phyloP scores from a whole-genome alignment of 2,113 vertebrate genomes.

The Ellobius talpinus region DNA sequence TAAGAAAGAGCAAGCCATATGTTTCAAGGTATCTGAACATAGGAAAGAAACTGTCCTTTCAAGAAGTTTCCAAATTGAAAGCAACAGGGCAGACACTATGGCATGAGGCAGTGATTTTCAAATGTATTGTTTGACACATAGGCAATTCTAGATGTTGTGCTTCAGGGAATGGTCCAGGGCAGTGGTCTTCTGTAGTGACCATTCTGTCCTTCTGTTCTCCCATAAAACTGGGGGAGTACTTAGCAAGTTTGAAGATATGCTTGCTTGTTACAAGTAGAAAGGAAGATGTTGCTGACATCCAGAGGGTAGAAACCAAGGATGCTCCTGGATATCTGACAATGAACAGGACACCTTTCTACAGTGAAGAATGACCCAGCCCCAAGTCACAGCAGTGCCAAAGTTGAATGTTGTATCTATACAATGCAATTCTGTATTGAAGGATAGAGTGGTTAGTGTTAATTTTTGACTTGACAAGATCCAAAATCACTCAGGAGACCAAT shows the following conservation, averaged over 20 bases:
- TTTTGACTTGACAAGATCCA: neutral
- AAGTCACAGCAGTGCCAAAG: neutral
- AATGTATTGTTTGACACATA: neutral
- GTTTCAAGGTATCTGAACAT: constrained; percentile 38
- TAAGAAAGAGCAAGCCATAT: constrained; percentile 26
- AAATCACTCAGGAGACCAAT: neutral
- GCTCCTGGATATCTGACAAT: neutral
- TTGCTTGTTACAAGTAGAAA: neutral
- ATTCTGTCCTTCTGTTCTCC: neutral
- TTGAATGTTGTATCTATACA: neutral
- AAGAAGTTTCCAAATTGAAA: constrained; percentile 45
- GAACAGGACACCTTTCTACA: neutral
- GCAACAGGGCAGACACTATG: constrained; percentile 40
- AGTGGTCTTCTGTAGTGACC: neutral
- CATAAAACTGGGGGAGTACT: neutral
- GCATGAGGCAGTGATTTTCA: constrained; percentile 47
- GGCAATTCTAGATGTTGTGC: neutral
- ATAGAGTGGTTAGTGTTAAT: neutral
- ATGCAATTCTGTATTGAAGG: neutral
- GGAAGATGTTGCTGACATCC: neutral
- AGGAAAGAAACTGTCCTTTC: constrained; percentile 56
- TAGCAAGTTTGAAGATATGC: neutral
- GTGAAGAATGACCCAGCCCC: neutral
- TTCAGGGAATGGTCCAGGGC: neutral
- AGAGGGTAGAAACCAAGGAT: neutral